Evolutionary conservation across 2,113 vertebrate species (phyloP).

Genomic region (Acanthochromis polyacanthus): DNA sequence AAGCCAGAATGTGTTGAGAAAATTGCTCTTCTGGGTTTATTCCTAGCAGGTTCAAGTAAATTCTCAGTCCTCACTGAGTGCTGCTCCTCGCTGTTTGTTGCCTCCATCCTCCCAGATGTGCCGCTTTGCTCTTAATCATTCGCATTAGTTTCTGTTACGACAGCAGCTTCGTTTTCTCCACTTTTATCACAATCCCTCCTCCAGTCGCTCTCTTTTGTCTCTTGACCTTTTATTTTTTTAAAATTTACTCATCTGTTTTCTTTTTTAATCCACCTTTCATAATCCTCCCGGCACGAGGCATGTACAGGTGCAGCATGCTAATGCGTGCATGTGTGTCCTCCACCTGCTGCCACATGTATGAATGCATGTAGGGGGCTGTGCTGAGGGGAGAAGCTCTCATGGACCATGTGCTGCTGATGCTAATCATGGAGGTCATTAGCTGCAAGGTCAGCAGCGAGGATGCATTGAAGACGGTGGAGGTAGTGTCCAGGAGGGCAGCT

Average conservation of each 20-base stretch:
- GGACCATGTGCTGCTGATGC: slow-evolving; percentile 42
- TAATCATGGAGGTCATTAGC: slow-evolving; percentile 42
- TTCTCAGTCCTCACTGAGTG: not conserved
- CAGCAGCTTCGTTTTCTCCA: no score
- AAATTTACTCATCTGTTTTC: not conserved
- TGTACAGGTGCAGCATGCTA: slow-evolving; percentile 15
- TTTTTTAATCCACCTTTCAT: not conserved
- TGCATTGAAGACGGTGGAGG: not conserved
- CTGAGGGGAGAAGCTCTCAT: slow-evolving; percentile 34
- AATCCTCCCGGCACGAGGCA: not conserved
- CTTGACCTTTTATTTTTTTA: not conserved
- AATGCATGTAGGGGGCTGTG: slow-evolving; percentile 5
- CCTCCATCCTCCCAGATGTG: no score
- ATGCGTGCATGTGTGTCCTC: slow-evolving; percentile 14
- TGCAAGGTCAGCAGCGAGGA: slow-evolving; percentile 41
- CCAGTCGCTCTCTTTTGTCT: not conserved
- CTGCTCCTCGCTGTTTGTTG: not conserved
- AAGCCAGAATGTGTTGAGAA: not conserved
- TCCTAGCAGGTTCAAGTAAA: not conserved
- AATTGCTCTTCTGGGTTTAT: no score
- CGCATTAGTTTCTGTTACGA: no score
- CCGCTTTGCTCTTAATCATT: not conserved
- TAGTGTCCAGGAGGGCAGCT: not conserved
- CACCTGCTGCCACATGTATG: slow-evolving; percentile 40
- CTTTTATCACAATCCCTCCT: not conserved